Base-by-base conservation (phyloP, 1,140 invertebrate genomes). In the Fopius arisanus region DNA sequence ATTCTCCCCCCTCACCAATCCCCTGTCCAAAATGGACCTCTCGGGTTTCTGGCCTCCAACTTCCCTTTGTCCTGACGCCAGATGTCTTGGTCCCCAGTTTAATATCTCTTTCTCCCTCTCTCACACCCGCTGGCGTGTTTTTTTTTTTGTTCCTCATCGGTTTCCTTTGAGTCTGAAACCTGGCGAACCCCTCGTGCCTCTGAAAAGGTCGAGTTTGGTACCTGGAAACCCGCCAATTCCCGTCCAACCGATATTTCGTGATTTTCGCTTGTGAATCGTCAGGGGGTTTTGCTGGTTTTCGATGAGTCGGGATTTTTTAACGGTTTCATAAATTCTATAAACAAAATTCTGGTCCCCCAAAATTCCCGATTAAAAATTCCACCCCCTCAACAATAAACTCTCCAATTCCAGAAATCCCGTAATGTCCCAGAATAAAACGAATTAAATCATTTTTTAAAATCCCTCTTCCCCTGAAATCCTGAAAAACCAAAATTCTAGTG, bases 11-110 rank as follows among this genome's bases (percentile, higher is more conserved):
- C 48, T 21, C 48, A 5, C 21, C 21, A 9, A 2, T 19, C 10
- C 16, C 19, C 48, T 26, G 16, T 21, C 54, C 54, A 59, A 59
- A 59, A 59, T 59, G 54, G 54, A 59, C 54, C 54, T 59, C 54
- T 59, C 54, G 54, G 54, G 54, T 59, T 59, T 59, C 54, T 59
- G 54, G 54, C 54, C 54, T 59, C 54, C 21, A 59, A 59, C 54
- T 59, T 28, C 19, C 54, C 54, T 59, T 59, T 59, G 54, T 59
- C 54, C 54, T 59, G 54, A 23, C 54, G 54, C 54, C 54, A 59
- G 54, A 59, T 59, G 54, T 59, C 54, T 59, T 59, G 23, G 54
- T 59, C 54, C 54, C 54, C 23, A 23, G 23, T 59, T 59, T 26
- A 59, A 7, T 26, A 4, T 9, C 23, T 51, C 19, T n/a, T n/a